phyloP scores from a whole-genome alignment of 2,797 vertebrate genomes.

The Pelodytes ibericus region DNA sequence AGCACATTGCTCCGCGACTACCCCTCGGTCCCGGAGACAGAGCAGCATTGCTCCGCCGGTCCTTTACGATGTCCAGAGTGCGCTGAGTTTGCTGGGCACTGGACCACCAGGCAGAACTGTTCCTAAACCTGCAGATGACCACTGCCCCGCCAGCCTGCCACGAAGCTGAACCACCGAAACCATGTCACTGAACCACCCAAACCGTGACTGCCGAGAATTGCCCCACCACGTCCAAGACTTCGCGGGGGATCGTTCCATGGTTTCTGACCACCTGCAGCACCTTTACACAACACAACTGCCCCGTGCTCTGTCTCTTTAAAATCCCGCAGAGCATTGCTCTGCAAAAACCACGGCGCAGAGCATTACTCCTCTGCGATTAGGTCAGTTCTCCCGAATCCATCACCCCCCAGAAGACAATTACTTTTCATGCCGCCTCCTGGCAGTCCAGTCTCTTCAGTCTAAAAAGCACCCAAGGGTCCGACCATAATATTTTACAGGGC shows the following conservation, averaged over 20 bases:
- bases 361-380: not conserved
- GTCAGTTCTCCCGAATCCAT: not conserved
- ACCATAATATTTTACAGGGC: not conserved
- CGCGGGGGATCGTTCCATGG: not conserved
- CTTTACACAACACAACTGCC: no score
- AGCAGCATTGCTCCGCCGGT: not conserved
- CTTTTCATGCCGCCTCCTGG: not conserved
- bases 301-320: not conserved
- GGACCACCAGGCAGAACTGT: not conserved
- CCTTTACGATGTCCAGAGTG: not conserved
- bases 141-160: no score
- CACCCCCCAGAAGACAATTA: not conserved
- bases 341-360: not conserved
- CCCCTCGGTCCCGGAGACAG: not conserved
- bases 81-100: constrained; percentile 2
- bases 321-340: not conserved
- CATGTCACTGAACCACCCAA: no score
- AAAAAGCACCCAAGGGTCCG: not conserved
- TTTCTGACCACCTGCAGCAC: not conserved
- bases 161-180: no score
- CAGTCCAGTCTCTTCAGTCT: not conserved
- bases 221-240: no score
- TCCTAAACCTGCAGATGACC: not conserved
- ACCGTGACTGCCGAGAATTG: no score
- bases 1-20: constrained; percentile 15